These are phyloP conservation scores for Buathra laborator DNA, from an alignment of 2,888 invertebrate species.

Conservation along the genomic window DNA sequence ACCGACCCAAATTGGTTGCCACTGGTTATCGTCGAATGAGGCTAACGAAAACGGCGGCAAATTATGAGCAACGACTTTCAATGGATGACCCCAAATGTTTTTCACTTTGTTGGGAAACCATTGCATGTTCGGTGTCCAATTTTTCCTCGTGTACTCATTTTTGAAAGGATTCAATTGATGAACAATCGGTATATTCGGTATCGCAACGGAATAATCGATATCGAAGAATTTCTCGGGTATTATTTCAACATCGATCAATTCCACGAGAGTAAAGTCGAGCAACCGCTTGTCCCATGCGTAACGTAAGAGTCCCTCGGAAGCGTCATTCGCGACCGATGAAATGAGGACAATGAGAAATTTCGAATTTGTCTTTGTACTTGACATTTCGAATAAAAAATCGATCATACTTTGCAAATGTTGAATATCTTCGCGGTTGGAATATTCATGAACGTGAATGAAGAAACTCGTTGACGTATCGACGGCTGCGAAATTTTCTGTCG, in stretches of 20 bases:
- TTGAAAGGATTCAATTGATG: constrained; percentile 69
- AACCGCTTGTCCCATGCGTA: too few species aligned
- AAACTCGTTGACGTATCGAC: constrained; percentile 17
- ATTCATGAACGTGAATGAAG: constrained; percentile 34
- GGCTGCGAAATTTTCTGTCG: background rate
- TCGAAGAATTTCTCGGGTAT: too few species aligned
- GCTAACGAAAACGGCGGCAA: constrained; percentile 40
- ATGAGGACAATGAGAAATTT: constrained; percentile 50
- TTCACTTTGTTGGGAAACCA: constrained; percentile 69
- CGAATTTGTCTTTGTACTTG: constrained; percentile 8
- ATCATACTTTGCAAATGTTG: constrained; percentile 3
- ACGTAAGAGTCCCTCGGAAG: too few species aligned
- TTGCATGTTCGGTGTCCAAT: constrained; percentile 30
- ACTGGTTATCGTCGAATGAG: background rate
- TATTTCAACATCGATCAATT: too few species aligned
- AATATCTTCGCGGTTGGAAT: background rate
- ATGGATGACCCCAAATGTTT: constrained; percentile 69
- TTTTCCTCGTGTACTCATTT: constrained; percentile 30
- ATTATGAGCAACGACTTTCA: constrained; percentile 38
- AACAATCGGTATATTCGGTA: too few species aligned
- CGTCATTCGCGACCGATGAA: constrained; percentile 9
- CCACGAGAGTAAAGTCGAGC: too few species aligned
- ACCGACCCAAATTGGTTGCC: background rate
- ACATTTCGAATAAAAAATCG: constrained; percentile 27
- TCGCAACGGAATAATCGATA: too few species aligned